These are phyloP conservation scores for Listrodromus nycthemerus DNA, from an alignment of 2,888 invertebrate genomes.

Conservation along the genomic window DNA sequence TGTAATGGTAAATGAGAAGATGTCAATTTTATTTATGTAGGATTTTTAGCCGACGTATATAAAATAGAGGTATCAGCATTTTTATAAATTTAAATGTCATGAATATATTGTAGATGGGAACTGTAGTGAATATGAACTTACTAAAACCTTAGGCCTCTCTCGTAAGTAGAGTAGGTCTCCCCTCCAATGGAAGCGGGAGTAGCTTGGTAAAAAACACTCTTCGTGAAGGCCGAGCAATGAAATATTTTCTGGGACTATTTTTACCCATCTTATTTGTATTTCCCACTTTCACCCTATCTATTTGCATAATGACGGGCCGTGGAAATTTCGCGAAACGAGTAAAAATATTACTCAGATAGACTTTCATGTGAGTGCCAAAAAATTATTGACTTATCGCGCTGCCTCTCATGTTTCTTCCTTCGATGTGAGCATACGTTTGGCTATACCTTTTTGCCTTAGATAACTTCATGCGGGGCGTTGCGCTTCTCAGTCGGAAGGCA, in stretches of 20 bases:
- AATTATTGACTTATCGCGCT: conserved; percentile 38
- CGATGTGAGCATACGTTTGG: conserved; percentile 9
- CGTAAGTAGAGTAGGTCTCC: no score
- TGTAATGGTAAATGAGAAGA: background rate
- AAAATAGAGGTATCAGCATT: background rate
- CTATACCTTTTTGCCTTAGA: conserved; percentile 21
- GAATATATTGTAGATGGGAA: no score
- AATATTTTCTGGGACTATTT: no score
- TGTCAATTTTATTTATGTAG: background rate
- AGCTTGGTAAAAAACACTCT: no score
- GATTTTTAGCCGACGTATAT: background rate
- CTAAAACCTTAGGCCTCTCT: no score
- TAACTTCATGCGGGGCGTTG: conserved; percentile 33
- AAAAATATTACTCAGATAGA: background rate
- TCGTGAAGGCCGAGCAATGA: no score
- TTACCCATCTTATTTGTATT: no score
- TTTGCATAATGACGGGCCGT: background rate
- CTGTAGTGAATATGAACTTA: background rate
- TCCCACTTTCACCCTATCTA: no score
- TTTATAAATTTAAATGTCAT: background rate
- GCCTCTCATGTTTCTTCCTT: conserved; percentile 18
- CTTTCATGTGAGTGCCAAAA: background rate
- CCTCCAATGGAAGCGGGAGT: no score
- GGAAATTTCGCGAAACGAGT: background rate
- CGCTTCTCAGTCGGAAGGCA: conserved; percentile 25